Evolutionary conservation across 2,797 vertebrate genomes (phyloP), one percentile per base, ranked within the genome.

Genomic region (Rachycentron canadum): DNA sequence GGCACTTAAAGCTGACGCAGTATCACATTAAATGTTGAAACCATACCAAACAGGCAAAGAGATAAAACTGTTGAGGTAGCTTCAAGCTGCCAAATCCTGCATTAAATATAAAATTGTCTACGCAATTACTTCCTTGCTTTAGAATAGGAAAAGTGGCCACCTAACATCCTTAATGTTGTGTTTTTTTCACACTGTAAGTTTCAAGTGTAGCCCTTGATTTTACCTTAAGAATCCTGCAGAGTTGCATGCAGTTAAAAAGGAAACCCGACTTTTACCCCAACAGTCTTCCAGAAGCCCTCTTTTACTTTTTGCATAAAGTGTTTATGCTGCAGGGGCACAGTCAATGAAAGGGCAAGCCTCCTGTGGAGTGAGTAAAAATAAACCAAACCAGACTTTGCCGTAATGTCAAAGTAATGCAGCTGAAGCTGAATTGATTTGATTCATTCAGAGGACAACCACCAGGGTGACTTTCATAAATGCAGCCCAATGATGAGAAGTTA

Each of bases 271-370:
- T 76, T 69, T 68, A 36, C 75, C 43, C 49, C 3, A 0, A 52
- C 65, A 25, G 52, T 67, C 56, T 84, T 65, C 71, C 56, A 66
- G 47, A 67, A 67, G 41, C 21, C 16, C 28, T n/a, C 17, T 49
- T 68, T 59, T 26, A 7, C 3, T 5, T 53, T 77, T 38, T 70
- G 47, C 21, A 50, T 47, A 2, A 41, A 47, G 28, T 81, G 76
- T 81, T 84, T 81, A 73, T 60, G 69, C 82, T 83, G 72, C 77
- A 83, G 78, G 59, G 71, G 14, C 21, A 17, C 62, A 69, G 75
- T 79, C 76, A 67, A 41, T 57, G 47, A 89, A 89, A 83, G 80
- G 86, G 86, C 74, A 74, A 34, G 62, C 55, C 50, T 84, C 81
- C 43, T 52, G 43, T 28, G 34, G 74, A 58, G 40, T 12, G 41